These are phyloP conservation scores for Gymnosoma rotundatum DNA, from an alignment of 2,888 invertebrate genomes.

Conservation along the genomic window DNA sequence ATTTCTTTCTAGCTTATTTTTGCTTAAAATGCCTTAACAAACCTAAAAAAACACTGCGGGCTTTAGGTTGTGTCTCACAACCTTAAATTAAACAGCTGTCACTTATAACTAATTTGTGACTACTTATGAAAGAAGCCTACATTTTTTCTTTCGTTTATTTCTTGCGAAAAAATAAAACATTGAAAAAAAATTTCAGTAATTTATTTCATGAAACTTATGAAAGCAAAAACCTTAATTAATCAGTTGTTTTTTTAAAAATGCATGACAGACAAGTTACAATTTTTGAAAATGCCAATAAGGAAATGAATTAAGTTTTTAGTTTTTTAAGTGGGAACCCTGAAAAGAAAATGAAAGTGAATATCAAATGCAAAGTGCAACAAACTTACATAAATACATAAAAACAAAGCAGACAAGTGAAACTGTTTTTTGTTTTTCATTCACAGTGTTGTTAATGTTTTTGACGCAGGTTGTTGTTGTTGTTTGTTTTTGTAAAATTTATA, in stretches of 20 bases:
- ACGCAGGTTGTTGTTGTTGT: constrained; percentile 15
- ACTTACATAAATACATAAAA: constrained; percentile 25
- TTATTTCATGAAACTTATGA: constrained; percentile 25
- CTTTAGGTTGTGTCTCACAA: background rate
- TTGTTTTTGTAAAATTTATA: background rate
- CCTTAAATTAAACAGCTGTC: constrained; percentile 27
- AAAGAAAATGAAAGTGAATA: constrained; percentile 71
- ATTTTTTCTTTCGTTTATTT: background rate
- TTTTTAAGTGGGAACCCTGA: constrained; percentile 60
- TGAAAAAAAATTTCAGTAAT: background rate
- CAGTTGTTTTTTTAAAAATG: constrained; percentile 53
- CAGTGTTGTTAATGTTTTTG: constrained; percentile 22
- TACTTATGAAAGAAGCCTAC: constrained; percentile 28
- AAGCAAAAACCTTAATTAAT: constrained; percentile 54
- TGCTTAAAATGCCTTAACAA: background rate
- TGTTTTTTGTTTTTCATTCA: constrained; percentile 3
- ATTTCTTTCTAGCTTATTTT: too few species aligned
- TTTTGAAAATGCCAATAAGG: constrained; percentile 46
- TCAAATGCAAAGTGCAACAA: constrained; percentile 62
- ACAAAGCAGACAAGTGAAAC: constrained; percentile 62
- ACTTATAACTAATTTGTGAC: constrained; percentile 56
- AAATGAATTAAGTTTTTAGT: constrained; percentile 38
- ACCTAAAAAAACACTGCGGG: background rate
- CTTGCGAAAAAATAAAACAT: constrained; percentile 27
- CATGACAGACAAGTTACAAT: constrained; percentile 55